These are phyloP conservation scores for Nematostella vectensis DNA, from an alignment of 92 coral and sea anemone species.

Conservation along the genomic window DNA sequence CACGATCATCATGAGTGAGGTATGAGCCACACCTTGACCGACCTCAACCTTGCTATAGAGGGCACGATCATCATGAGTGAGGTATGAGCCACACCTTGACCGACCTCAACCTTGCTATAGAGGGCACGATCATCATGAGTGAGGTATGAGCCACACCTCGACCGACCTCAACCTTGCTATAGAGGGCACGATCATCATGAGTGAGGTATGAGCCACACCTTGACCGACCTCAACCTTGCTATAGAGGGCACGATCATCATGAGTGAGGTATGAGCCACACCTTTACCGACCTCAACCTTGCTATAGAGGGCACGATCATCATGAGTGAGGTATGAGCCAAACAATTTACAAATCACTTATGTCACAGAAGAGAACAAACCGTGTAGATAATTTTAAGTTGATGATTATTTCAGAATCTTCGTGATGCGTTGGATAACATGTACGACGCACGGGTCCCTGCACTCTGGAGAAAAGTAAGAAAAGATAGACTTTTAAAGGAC, in stretches of 20 bases:
- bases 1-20: conserved; percentile 87
- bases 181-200: conserved; percentile 84
- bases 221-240: conserved; percentile 74
- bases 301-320: conserved; percentile 80
- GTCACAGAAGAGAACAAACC: not conserved
- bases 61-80: conserved; percentile 90
- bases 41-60: conserved; percentile 79
- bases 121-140: conserved; percentile 87
- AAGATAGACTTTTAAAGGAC: not conserved
- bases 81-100: conserved; percentile 65
- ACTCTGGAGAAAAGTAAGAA: conserved; percentile 68
- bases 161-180: conserved; percentile 78
- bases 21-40: conserved; percentile 63
- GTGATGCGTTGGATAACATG: conserved; percentile 82
- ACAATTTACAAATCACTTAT: too few species aligned
- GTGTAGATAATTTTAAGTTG: not conserved
- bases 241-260: conserved; percentile 83
- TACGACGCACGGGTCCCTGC: conserved; percentile 77
- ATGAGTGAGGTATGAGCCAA: conserved; percentile 87
- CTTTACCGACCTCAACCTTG: conserved; percentile 68
- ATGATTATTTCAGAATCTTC: conserved; percentile 44
- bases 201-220: conserved; percentile 74
- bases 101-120: conserved; percentile 78
- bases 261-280: conserved; percentile 80
- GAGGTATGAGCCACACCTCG: conserved; percentile 68